These are phyloP conservation scores for Hypocryptadius cinnamomeus DNA, from an alignment of 2,113 vertebrate genomes.

Conservation along the genomic window DNA sequence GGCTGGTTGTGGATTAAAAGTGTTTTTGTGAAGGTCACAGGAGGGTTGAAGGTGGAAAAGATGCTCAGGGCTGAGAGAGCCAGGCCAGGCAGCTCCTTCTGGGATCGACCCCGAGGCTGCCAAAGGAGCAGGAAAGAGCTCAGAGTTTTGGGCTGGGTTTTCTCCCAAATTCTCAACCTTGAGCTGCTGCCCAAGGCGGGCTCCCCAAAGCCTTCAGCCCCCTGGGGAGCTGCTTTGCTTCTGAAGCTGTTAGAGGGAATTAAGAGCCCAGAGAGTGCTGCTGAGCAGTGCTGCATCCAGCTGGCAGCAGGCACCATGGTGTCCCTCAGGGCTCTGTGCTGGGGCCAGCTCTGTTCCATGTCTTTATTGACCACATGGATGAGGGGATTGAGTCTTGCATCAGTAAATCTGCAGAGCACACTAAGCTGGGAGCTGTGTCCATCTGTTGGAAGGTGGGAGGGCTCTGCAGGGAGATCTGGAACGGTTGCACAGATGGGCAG, in stretches of 20 bases:
- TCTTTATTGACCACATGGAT: too few relatives aligned
- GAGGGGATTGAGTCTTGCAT: too few relatives aligned
- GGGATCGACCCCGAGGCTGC: not conserved
- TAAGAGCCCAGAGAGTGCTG: too few relatives aligned
- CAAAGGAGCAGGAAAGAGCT: not conserved
- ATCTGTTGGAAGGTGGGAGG: too few relatives aligned
- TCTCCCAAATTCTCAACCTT: not conserved
- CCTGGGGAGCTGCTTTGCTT: not conserved
- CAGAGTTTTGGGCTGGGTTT: not conserved
- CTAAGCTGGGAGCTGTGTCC: too few relatives aligned
- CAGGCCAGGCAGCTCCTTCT: not conserved
- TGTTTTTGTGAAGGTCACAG: not conserved
- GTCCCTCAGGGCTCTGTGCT: too few relatives aligned
- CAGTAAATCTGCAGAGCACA: too few relatives aligned
- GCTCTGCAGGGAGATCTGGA: too few relatives aligned
- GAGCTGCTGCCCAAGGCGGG: not conserved
- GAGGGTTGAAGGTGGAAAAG: not conserved
- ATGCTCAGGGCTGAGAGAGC: not conserved
- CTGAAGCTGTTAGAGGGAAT: not conserved
- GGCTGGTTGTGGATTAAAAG: not conserved
- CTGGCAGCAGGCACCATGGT: too few relatives aligned
- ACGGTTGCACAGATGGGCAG: too few relatives aligned
- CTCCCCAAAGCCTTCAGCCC: not conserved
- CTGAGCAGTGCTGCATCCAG: too few relatives aligned
- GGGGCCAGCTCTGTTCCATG: too few relatives aligned